These are phyloP conservation scores for Myopa tessellatipennis DNA, from an alignment of 2,888 invertebrate genomes.

Conservation along the genomic window DNA sequence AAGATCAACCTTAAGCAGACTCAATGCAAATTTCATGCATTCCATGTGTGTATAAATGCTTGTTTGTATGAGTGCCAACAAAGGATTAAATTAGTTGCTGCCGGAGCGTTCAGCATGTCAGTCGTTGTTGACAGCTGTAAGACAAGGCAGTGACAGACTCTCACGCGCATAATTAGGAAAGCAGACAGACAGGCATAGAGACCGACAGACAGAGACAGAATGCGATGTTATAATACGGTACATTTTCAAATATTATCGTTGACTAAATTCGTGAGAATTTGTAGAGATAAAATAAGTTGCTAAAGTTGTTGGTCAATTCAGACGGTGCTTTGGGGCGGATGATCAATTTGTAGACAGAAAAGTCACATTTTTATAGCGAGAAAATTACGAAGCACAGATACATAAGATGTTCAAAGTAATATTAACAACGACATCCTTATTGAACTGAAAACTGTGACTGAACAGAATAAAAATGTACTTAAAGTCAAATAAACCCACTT, in stretches of 20 bases:
- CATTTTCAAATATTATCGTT: not conserved
- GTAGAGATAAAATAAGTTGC: not conserved
- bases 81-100: conserved; percentile 28
- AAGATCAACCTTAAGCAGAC: conserved; percentile 20
- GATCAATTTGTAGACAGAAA: too few species aligned
- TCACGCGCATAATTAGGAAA: conserved; percentile 34
- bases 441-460: too few species aligned
- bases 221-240: not conserved
- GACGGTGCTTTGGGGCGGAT: too few species aligned
- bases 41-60: not conserved
- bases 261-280: not conserved
- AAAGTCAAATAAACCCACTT: too few species aligned
- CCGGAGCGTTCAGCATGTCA: conserved; percentile 17
- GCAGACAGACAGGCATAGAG: not conserved
- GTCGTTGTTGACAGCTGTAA: conserved; percentile 23
- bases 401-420: too few species aligned
- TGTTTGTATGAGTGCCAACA: conserved; percentile 13
- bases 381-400: too few species aligned
- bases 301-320: too few species aligned
- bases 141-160: conserved; percentile 34
- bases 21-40: conserved; percentile 34
- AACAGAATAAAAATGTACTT: too few species aligned
- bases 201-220: not conserved
- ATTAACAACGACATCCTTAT: too few species aligned
- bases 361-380: too few species aligned